Base-by-base conservation (phyloP, 2,113 vertebrate species). In the Phyllostomus discolor region DNA sequence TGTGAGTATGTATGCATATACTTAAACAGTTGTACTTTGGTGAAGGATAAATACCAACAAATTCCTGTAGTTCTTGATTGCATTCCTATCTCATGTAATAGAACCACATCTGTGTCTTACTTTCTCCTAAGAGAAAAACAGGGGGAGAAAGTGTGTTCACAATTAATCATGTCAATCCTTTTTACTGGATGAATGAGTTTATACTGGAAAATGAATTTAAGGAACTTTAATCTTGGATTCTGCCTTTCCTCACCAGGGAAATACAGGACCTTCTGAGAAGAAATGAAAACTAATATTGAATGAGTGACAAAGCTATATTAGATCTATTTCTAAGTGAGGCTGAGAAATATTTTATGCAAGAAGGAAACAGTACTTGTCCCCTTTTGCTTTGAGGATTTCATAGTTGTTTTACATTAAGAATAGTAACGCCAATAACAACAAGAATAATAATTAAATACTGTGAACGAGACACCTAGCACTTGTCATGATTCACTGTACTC, bases 261-360 rank as follows among this genome's bases (percentile, higher is more conserved):
- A 91, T 72, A 50, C 57, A 31, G 57, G 14, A 48, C 20, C 52
- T 90, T 85, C 54, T 70, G 52, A 70, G 19, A 43, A 78, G 52
- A 93, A 95, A 85, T 92, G 52, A 41, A 88, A 92, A 76, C 12
- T 76, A 72, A 46, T 72, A 88, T 85, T 85, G 38, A 67, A 69
- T n/a, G 46, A 46, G 46, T 85, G 59, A 66, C 54, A 81, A 67
- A 70, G 33, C 64, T 83, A 12, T 41, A 6, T 90, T 69, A 70
- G 46, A 26, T 84, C 35, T 75, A 2, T 88, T 93, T 95, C 38
- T 95, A 87, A 95, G 14, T 87, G 54, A 69, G 35, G 19, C 26
- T 50, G 62, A 70, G 87, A 81, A 81, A 22, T 83, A 38, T 57
- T 86, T 95, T 5, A 35, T 89, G 31, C 59, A 75, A 48, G 33